Evolutionary conservation across 2,797 vertebrate species (phyloP).

Genomic region (Amblyraja radiata): DNA sequence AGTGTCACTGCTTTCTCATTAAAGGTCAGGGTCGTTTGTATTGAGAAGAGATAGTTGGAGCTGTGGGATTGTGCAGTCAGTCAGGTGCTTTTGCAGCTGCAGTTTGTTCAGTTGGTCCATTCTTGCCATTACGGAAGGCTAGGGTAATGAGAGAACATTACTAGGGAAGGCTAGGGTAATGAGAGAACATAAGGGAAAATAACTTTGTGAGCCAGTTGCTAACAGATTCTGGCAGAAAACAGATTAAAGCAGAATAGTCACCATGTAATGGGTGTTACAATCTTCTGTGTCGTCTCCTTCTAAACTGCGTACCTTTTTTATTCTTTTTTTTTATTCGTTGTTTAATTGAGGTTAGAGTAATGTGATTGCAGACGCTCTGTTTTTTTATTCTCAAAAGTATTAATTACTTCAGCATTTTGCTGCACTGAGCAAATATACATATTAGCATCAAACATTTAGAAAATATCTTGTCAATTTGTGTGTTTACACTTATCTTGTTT

Average conservation of each 20-base stretch:
- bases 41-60: neutral
- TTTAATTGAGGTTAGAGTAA: neutral
- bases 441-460: neutral
- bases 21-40: no score
- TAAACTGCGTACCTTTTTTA: neutral
- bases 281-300: no score
- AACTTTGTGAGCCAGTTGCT: neutral
- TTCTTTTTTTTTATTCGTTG: neutral
- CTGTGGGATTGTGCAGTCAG: neutral
- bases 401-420: neutral
- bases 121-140: neutral
- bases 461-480: slow-evolving; percentile 16
- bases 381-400: neutral
- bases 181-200: neutral
- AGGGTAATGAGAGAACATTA: neutral
- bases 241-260: neutral
- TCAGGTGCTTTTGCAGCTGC: neutral
- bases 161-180: neutral
- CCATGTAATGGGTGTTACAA: neutral
- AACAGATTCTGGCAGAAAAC: neutral
- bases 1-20: neutral
- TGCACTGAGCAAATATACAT: neutral
- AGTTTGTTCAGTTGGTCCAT: neutral
- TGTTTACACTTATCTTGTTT: slow-evolving; percentile 25
- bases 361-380: neutral